phyloP scores from a whole-genome alignment of 2,888 invertebrate species.

The Agrochola macilenta region DNA sequence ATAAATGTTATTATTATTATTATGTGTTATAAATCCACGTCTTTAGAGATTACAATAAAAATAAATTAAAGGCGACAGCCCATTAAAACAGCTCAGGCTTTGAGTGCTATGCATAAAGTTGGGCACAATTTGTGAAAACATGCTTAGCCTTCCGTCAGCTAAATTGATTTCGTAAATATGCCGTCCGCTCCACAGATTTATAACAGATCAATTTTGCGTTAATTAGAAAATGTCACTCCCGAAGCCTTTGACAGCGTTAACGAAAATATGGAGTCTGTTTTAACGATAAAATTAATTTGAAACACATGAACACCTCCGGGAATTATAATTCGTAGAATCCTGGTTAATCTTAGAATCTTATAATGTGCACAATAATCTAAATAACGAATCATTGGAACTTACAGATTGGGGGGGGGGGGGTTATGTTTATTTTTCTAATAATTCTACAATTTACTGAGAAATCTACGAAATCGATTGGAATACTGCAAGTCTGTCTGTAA shows the following conservation, averaged over 20 bases:
- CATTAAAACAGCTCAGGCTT: constrained; percentile 47
- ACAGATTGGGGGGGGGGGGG: too few species aligned
- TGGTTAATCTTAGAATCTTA: neutral
- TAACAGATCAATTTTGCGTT: constrained; percentile 60
- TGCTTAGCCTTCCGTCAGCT: constrained; percentile 52
- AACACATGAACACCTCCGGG: constrained; percentile 19
- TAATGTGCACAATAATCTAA: neutral
- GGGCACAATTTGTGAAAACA: constrained; percentile 56
- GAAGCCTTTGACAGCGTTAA: constrained; percentile 55
- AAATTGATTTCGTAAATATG: constrained; percentile 56
- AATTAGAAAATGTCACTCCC: constrained; percentile 63
- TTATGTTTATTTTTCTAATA: constrained; percentile 15
- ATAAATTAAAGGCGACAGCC: constrained; percentile 49
- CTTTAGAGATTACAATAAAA: constrained; percentile 45
- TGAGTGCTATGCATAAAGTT: constrained; percentile 57
- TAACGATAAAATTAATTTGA: constrained; percentile 53
- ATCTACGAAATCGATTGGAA: constrained; percentile 8
- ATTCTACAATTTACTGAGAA: constrained; percentile 12
- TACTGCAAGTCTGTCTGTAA: constrained; percentile 15
- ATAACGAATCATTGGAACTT: neutral
- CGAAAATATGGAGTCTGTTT: constrained; percentile 51
- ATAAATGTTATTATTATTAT: too few species aligned
- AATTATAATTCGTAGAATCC: neutral
- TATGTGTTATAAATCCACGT: too few species aligned
- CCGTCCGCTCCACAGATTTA: constrained; percentile 50